Evolutionary conservation across 2,888 invertebrate genomes (phyloP), one percentile per base, ranked within the genome.

Genomic region (Hirtodrosophila duncani): DNA sequence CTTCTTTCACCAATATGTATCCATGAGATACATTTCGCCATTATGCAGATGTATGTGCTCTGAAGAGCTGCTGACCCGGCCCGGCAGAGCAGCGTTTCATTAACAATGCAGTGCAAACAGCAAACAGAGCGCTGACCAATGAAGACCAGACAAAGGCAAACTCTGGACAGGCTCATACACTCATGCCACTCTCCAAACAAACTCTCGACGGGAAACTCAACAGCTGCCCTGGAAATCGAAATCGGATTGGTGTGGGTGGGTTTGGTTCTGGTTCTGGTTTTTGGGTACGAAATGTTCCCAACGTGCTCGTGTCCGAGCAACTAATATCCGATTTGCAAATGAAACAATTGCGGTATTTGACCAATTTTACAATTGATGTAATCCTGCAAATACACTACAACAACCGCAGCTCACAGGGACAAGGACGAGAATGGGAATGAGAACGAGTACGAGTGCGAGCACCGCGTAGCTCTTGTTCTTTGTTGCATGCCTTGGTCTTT

Each of bases 311-410:
- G 27, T 45, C 48, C 52, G 72, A 49, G 64, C 78, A 80, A 80
- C 67, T 53, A 50, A 79, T 82, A 85, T 84, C 83, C 85, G 82
- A 85, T 85, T 85, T 82, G 75, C 78, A 67, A 82, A 82, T 82
- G 83, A 84, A 82, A 86, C 84, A 85, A 85, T 85, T 85, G 84
- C 61, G 81, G 77, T 85, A 72, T 85, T 85, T 83, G 80, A 78
- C 77, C 77, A 78, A 78, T 78, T 80, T 72, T 68, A 79, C 83
- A 83, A 83, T 81, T 80, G 80, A 72, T 77, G 81, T 83, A 84
- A 84, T 84, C 81, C 81, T 59, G 33, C 60, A 80, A 75, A 81
- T 78, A 67, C 66, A 71, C 72, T 56, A 77, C 71, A 77, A 82
- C 80, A 78, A 80, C 63, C 31, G 21, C 10, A 17, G 43, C 26